These are phyloP conservation scores for Microctonus brassicae DNA, from an alignment of 2,888 invertebrate genomes.

Conservation along the genomic window DNA sequence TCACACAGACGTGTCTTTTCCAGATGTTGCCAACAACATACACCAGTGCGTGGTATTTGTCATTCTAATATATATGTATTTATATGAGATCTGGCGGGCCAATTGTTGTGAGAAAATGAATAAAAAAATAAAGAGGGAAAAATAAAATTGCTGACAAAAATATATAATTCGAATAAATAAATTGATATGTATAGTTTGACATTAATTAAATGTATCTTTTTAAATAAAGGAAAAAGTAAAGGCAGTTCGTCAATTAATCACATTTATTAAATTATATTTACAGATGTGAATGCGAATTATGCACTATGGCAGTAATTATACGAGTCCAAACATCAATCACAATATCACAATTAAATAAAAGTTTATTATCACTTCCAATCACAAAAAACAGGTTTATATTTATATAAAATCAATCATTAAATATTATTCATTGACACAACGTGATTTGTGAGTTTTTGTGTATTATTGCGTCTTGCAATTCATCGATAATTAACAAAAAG, in stretches of 20 bases:
- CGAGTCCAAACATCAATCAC: slow-evolving; percentile 8
- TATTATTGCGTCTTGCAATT: not conserved
- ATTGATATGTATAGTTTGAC: not conserved
- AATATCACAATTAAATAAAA: too few species aligned
- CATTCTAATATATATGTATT: not conserved
- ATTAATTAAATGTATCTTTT: not conserved
- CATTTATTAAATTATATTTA: not conserved
- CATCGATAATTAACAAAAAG: too few species aligned
- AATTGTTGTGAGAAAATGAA: not conserved
- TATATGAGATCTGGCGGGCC: not conserved
- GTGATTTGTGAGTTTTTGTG: not conserved
- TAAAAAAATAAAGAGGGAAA: not conserved
- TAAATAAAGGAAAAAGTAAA: not conserved
- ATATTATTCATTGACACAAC: not conserved
- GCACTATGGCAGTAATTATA: not conserved
- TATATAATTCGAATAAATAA: not conserved
- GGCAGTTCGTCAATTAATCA: slow-evolving; percentile 7
- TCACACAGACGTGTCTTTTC: not conserved
- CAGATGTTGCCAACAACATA: not conserved
- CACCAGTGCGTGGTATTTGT: not conserved
- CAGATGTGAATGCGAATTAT: not conserved
- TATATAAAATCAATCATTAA: not conserved
- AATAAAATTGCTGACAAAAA: not conserved
- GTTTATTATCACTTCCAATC: slow-evolving; percentile 9
- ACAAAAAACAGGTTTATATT: not conserved